A percentile compares a stretch with the other conserved stretches of the same genome.
phyloP scores from a whole-genome alignment of 2,797 vertebrate genomes.

The Heliangelus exortis region DNA sequence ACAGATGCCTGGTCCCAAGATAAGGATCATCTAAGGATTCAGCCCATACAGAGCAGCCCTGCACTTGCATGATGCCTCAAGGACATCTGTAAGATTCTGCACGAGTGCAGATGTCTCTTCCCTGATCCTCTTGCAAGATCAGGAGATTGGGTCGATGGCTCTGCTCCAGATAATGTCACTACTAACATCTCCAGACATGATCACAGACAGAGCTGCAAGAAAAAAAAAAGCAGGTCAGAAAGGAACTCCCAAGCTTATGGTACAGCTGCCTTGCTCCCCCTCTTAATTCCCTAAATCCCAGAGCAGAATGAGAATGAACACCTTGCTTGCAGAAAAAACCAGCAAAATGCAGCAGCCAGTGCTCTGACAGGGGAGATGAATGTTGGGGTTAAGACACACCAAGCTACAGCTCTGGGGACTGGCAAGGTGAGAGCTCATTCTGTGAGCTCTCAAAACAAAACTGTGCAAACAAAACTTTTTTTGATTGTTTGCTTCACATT shows the following conservation, averaged over 20 bases:
- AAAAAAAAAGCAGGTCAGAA: constrained; percentile 1
- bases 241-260: constrained; percentile 3
- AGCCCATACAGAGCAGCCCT: neutral
- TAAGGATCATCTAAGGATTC: neutral
- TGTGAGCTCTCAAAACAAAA: neutral
- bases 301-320: neutral
- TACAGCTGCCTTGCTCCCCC: neutral
- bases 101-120: constrained; percentile 9
- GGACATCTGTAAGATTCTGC: neutral
- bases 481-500: neutral
- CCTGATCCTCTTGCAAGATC: constrained; percentile 13
- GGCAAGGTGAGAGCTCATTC: neutral
- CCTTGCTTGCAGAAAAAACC: neutral
- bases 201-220: neutral
- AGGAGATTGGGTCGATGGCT: constrained; percentile 20
- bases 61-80: neutral
- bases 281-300: constrained; percentile 27
- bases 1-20: neutral
- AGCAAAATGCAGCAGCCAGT: neutral
- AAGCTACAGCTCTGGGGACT: neutral
- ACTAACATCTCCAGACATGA: constrained; percentile 21
- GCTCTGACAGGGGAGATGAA: neutral
- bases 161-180: constrained; percentile 10
- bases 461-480: neutral
- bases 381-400: neutral